A percentile compares a stretch with the other conserved stretches of the same genome.
Conservation (phyloP, 2,888 invertebrate species). For the Cosmia pyralina region DNA sequence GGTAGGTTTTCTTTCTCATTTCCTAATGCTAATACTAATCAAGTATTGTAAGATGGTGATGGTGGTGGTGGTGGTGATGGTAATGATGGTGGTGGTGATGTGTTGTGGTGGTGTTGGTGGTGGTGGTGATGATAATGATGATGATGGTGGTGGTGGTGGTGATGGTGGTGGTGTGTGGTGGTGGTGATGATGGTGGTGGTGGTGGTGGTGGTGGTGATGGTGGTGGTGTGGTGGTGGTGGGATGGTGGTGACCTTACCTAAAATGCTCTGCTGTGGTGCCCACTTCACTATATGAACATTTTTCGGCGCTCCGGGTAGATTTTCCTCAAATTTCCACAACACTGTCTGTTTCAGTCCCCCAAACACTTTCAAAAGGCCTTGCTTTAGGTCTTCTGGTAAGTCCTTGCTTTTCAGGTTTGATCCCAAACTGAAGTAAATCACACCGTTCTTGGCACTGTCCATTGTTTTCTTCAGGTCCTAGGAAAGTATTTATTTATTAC, state of each 20-base stretch:
- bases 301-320: slow-evolving; percentile 65
- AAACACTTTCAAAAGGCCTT: slow-evolving; percentile 76
- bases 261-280: slow-evolving; percentile 78
- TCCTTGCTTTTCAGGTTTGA: slow-evolving; percentile 78
- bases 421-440: slow-evolving; percentile 86
- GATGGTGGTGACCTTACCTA: slow-evolving; percentile 67
- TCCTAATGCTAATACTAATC: no score
- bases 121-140: no score
- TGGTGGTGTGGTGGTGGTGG: no score
- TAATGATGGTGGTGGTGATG: no score
- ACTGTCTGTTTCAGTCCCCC: slow-evolving; percentile 81
- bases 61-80: no score
- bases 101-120: no score
- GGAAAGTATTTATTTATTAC: neutral
- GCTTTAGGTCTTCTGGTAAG: slow-evolving; percentile 72
- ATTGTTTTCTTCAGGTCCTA: slow-evolving; percentile 79
- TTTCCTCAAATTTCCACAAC: slow-evolving; percentile 80
- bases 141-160: no score
- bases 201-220: no score
- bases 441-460: slow-evolving; percentile 79
- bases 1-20: no score
- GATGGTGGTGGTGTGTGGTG: no score
- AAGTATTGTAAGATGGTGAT: no score
- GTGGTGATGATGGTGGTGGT: no score
- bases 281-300: slow-evolving; percentile 75